A percentile compares a stretch with the other conserved stretches of the same genome.
These are phyloP conservation scores for Tribolium madens DNA, from an alignment of 1,140 invertebrate genomes.

Conservation along the genomic window DNA sequence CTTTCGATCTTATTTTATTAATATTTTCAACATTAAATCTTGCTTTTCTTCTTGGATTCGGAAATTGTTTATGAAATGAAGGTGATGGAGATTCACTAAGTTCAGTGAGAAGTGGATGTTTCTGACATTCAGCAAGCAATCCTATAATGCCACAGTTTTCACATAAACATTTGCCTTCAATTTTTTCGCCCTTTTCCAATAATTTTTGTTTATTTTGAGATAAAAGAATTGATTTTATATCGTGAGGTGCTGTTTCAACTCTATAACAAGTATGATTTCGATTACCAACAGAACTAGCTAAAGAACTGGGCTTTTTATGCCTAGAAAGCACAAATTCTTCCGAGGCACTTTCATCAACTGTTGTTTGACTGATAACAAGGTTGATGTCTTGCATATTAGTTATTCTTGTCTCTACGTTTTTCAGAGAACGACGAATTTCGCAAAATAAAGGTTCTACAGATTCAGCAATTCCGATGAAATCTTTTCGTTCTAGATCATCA, in stretches of 20 bases:
- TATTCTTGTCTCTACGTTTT: constrained; percentile 24
- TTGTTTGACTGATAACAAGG: constrained; percentile 13
- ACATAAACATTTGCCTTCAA: constrained; percentile 52
- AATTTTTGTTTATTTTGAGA: constrained; percentile 49
- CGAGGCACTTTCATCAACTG: constrained; percentile 27
- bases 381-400: constrained; percentile 31
- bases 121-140: constrained; percentile 55
- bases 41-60: background rate
- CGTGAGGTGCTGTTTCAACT: constrained; percentile 48
- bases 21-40: background rate
- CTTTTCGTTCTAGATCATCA: constrained; percentile 21
- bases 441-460: constrained; percentile 15
- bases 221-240: constrained; percentile 49
- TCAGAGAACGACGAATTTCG: constrained; percentile 8
- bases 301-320: background rate
- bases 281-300: background rate
- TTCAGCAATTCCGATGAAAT: constrained; percentile 12
- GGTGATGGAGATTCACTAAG: constrained; percentile 15
- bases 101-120: constrained; percentile 46
- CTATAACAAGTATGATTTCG: constrained; percentile 46
- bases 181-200: constrained; percentile 39
- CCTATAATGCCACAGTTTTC: constrained; percentile 57
- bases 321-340: constrained; percentile 6
- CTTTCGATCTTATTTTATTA: background rate
- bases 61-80: background rate